Evolutionary conservation across 2,888 invertebrate species (phyloP).

Genomic region (Melanophora roralis): DNA sequence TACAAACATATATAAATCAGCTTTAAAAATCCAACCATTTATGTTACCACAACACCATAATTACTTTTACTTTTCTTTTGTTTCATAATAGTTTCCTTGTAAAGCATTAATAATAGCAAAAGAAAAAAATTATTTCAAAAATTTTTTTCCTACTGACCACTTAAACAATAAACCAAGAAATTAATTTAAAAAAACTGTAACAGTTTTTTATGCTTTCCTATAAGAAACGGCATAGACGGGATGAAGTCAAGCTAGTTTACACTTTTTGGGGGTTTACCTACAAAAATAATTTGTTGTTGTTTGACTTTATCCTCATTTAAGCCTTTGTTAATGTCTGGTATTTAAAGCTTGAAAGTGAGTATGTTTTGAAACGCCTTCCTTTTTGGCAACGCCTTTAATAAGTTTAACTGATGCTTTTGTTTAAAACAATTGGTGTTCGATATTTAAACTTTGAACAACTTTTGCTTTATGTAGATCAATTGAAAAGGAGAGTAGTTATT

Average conservation of each 20-base stretch:
- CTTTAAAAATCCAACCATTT: background rate
- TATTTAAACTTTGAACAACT: background rate
- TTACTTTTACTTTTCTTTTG: constrained; percentile 58
- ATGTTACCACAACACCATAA: constrained; percentile 26
- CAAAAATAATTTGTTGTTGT: too few relatives aligned
- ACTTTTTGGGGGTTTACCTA: too few relatives aligned
- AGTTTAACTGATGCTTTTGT: background rate
- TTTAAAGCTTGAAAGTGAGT: constrained; percentile 49
- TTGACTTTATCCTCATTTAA: background rate
- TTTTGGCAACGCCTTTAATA: constrained; percentile 35
- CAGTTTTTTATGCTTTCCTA: constrained; percentile 1
- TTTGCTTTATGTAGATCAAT: background rate
- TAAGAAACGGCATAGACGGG: too few relatives aligned
- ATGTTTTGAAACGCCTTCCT: constrained; percentile 47
- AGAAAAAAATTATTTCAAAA: background rate
- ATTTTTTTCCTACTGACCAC: constrained; percentile 46
- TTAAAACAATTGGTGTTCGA: background rate
- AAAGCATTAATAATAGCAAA: background rate
- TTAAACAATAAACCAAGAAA: constrained; percentile 22
- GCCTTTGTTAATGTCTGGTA: background rate
- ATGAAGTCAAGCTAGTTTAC: constrained; percentile 17
- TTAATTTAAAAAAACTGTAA: constrained; percentile 21
- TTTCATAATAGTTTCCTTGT: constrained; percentile 35
- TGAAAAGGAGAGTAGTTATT: background rate
- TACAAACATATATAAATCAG: background rate